Percentiles rank a stretch among this genome's conserved stretches.
These are phyloP conservation scores for Drosophila cardini DNA, from an alignment of 1,140 invertebrate genomes.

Conservation along the genomic window DNA sequence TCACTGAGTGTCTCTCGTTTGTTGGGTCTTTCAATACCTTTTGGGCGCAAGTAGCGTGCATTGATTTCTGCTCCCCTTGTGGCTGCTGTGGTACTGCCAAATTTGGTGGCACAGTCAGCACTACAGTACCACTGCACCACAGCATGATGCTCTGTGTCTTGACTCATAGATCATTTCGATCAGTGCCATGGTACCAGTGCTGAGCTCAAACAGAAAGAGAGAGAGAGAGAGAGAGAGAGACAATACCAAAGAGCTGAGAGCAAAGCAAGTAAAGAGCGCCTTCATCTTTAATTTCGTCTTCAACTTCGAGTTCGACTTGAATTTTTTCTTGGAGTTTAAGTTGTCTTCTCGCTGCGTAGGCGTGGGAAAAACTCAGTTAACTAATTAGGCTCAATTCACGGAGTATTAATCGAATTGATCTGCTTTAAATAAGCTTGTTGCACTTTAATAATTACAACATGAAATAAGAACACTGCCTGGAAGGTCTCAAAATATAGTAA, in stretches of 20 bases:
- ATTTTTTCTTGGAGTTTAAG: neutral
- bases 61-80: constrained; percentile 58
- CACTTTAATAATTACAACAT: neutral
- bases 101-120: constrained; percentile 54
- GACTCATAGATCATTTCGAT: constrained; percentile 67
- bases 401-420: constrained; percentile 7
- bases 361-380: constrained; percentile 68
- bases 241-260: neutral
- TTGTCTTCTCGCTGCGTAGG: constrained; percentile 54
- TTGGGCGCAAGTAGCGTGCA: constrained; percentile 67
- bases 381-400: constrained; percentile 59
- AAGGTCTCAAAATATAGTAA: no score
- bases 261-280: constrained; percentile 57
- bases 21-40: constrained; percentile 53
- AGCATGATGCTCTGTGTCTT: constrained; percentile 12
- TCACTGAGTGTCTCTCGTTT: constrained; percentile 31
- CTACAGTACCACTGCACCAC: constrained; percentile 8
- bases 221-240: neutral
- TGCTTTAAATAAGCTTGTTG: neutral
- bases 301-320: neutral
- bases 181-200: constrained; percentile 28
- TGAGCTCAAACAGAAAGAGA: neutral
- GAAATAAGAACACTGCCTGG: no score
- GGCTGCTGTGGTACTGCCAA: constrained; percentile 58
- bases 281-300: constrained; percentile 4